Base-by-base conservation (phyloP, 2,888 invertebrate species). In the Scaptomyza flava region DNA sequence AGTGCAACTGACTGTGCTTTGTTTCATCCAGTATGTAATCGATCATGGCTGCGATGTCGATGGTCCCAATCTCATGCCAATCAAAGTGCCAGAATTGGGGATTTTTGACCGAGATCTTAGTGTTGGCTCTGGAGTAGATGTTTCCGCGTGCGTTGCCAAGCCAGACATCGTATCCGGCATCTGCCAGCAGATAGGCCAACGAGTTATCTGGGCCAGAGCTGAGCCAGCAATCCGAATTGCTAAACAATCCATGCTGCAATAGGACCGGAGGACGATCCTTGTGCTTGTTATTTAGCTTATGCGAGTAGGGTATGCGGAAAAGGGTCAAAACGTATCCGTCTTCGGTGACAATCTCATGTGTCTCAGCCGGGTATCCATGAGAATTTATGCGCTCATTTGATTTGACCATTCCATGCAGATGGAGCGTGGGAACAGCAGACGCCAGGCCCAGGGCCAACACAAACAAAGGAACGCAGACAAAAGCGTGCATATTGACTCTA, bases 31-130 rank as follows among this genome's bases (percentile, higher is more conserved):
- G 50, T 4, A 91, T 87, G 31, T 79, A 90, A 61, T 91, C 91
- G 30, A 91, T 85, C 85, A 90, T 89, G 9, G 89, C 73, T 0
- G 91, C 77, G 7, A 91, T 57, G 65, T 91, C 91, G 89, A 96
- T 94, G 45, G 94, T 91, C 1, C 96, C 98, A 93, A 98, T 96
- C 92, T 99, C 97, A 88, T 98, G 96, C 94, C 96, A 98, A 79
- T 97, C 97, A 54, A 91, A 91, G 36, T 87, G 81, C 91, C 91
- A 91, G 68, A 91, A 91, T 33, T 70, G 75, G 17, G 79, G 76
- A 51, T 54, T 79, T 3, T 88, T 79, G 0, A 91, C 72, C 4
- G 90, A 89, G 9, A 92, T 87, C 6, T 75, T 85, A 1, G 87
- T 78, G 77, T 90, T 90, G 12, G 73, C 58, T 2, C 88, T 75